Percentiles rank a stretch among this genome's conserved stretches.
Conservation (phyloP, 1,140 invertebrate species). For the Probaryconus sp. region DNA sequence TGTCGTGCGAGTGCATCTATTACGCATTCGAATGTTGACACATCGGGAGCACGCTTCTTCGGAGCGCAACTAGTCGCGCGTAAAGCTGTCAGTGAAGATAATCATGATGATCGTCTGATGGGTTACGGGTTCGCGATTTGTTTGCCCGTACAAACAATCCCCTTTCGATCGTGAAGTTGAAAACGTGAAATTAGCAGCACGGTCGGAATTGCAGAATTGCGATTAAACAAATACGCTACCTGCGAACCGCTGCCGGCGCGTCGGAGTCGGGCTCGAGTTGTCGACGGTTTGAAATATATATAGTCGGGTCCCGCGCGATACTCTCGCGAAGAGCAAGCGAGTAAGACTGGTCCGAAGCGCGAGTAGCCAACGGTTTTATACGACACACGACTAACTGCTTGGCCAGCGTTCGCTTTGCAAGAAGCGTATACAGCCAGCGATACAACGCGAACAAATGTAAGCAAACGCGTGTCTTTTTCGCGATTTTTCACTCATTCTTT, state of each 20-base stretch:
- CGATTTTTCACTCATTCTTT: constrained; percentile 37
- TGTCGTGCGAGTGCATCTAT: no score
- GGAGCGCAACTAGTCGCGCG: background rate
- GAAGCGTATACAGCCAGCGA: constrained; percentile 2
- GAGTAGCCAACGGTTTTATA: constrained; percentile 72
- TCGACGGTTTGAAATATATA: background rate
- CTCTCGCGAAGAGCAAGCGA: constrained; percentile 70
- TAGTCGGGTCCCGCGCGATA: constrained; percentile 44
- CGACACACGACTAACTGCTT: constrained; percentile 53
- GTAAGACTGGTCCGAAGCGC: constrained; percentile 69
- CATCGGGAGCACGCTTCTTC: no score
- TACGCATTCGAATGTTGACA: no score
- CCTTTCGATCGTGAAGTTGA: background rate
- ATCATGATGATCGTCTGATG: no score
- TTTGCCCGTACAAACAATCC: background rate
- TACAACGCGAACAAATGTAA: constrained; percentile 8
- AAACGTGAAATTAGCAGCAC: background rate
- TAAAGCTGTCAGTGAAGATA: background rate
- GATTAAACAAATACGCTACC: background rate
- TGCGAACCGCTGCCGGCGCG: constrained; percentile 11
- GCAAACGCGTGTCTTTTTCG: constrained; percentile 50
- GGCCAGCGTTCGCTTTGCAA: constrained; percentile 36
- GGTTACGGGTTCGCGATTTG: no score
- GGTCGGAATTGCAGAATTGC: background rate
- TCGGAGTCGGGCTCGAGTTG: constrained; percentile 1